Percentiles rank a stretch among this genome's conserved stretches.
Conservation (phyloP, 2,113 vertebrate genomes). For the Pandion haliaetus region DNA sequence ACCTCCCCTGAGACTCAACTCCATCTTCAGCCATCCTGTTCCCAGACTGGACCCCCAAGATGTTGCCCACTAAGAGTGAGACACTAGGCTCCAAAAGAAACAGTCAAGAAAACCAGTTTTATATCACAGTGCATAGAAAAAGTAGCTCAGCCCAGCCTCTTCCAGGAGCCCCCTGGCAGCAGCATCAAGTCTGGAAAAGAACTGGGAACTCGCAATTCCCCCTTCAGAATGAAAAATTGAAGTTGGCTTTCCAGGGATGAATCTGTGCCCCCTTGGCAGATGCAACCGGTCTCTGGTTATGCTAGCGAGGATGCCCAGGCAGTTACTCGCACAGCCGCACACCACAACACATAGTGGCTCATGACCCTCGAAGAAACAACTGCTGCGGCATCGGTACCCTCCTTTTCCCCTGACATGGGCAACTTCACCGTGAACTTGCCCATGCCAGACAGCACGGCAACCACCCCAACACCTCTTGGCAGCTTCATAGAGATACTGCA, state of each 20-base stretch:
- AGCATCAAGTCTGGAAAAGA: neutral
- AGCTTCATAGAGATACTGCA: neutral
- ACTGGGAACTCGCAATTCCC: neutral
- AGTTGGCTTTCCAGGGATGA: neutral
- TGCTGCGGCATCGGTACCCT: rapidly evolving
- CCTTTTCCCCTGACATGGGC: neutral
- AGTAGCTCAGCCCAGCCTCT: neutral
- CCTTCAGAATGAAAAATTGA: neutral
- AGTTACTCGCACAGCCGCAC: neutral
- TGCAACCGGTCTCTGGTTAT: neutral
- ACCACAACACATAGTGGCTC: rapidly evolving
- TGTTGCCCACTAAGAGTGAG: neutral
- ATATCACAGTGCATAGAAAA: neutral
- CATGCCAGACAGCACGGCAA: rapidly evolving
- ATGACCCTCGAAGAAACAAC: neutral
- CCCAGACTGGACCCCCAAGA: rapidly evolving
- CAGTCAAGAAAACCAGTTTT: rapidly evolving
- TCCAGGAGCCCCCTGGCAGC: neutral
- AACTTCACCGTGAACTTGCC: neutral
- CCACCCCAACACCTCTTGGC: rapidly evolving
- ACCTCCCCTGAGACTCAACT: neutral
- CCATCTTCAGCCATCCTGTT: neutral
- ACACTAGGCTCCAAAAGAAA: neutral
- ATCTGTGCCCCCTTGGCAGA: neutral
- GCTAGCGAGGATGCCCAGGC: neutral